Evolutionary conservation across 2,888 invertebrate species (phyloP).

Genomic region (Leptopilina myrica): DNA sequence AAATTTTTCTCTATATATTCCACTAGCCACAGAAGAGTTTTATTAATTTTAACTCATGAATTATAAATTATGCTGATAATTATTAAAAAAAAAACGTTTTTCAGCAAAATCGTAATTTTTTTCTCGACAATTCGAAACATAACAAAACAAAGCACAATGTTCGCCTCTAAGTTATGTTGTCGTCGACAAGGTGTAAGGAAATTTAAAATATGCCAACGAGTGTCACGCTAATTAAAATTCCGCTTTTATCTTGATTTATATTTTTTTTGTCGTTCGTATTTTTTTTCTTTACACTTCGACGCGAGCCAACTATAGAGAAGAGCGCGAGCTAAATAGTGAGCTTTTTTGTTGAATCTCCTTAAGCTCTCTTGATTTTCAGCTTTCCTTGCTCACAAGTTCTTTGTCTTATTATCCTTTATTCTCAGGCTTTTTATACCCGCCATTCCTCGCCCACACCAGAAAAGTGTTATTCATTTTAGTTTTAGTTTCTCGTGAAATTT

Average conservation of each 20-base stretch:
- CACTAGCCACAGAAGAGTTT: neutral
- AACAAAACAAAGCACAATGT: neutral
- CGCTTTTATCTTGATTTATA: conserved; percentile 35
- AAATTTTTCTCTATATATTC: neutral
- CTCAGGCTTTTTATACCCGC: neutral
- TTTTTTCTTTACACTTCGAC: conserved; percentile 40
- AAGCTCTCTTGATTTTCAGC: conserved; percentile 39
- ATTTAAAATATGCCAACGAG: conserved; percentile 32
- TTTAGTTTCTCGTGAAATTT: conserved; percentile 54
- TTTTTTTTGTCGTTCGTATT: neutral
- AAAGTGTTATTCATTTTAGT: neutral
- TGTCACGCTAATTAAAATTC: conserved; percentile 63
- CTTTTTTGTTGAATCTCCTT: conserved; percentile 19
- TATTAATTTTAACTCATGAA: conserved; percentile 3
- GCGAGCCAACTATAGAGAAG: conserved; percentile 26
- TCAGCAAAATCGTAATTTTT: no score
- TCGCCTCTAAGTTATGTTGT: neutral
- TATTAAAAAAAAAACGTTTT: no score
- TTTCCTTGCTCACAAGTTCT: conserved; percentile 1
- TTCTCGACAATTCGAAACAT: no score
- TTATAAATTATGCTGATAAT: neutral
- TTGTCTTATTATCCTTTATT: conserved; percentile 9
- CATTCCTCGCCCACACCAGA: no score
- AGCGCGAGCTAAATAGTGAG: neutral
- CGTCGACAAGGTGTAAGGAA: neutral